A percentile compares a stretch with the other conserved stretches of the same genome.
These are phyloP conservation scores for Rhorus exstirpatorius DNA, from an alignment of 2,888 invertebrate species.

Conservation along the genomic window DNA sequence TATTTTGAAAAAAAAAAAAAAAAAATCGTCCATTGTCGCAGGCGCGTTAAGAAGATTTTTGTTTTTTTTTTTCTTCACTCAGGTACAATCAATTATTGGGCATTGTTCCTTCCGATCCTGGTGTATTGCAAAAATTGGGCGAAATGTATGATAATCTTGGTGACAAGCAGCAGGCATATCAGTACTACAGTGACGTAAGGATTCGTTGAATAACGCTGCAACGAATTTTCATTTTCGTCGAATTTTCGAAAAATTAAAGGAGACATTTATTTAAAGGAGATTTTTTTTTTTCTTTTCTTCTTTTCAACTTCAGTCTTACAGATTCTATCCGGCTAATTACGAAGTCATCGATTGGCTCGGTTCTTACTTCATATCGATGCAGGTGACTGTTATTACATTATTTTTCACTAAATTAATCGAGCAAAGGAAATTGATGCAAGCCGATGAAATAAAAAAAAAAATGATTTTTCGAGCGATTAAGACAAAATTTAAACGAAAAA, in stretches of 20 bases:
- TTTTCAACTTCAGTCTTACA: conserved; percentile 83
- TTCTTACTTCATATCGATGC: conserved; percentile 95
- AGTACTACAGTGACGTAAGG: conserved; percentile 92
- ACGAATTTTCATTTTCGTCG: conserved; percentile 7
- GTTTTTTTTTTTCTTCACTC: conserved; percentile 26
- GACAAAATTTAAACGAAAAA: too few relatives aligned
- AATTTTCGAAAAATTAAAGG: too few relatives aligned
- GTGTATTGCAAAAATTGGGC: conserved; percentile 95
- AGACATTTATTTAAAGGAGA: conserved; percentile 72
- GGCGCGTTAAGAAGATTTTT: too few relatives aligned
- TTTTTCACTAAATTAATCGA: background rate
- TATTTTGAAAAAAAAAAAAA: background rate
- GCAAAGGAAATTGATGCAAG: too few relatives aligned
- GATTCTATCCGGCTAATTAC: conserved; percentile 84
- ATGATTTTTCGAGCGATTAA: too few relatives aligned
- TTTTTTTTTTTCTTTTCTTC: conserved; percentile 68
- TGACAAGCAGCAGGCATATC: conserved; percentile 96
- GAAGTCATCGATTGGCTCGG: conserved; percentile 96
- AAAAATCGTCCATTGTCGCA: background rate
- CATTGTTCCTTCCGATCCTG: conserved; percentile 95
- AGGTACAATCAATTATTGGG: conserved; percentile 93
- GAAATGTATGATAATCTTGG: conserved; percentile 95
- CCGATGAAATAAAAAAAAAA: too few relatives aligned
- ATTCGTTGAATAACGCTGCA: conserved; percentile 37
- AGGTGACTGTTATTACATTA: conserved; percentile 84